Base-by-base conservation (phyloP, 2,888 invertebrate species). In the Lacanobia oleracea region DNA sequence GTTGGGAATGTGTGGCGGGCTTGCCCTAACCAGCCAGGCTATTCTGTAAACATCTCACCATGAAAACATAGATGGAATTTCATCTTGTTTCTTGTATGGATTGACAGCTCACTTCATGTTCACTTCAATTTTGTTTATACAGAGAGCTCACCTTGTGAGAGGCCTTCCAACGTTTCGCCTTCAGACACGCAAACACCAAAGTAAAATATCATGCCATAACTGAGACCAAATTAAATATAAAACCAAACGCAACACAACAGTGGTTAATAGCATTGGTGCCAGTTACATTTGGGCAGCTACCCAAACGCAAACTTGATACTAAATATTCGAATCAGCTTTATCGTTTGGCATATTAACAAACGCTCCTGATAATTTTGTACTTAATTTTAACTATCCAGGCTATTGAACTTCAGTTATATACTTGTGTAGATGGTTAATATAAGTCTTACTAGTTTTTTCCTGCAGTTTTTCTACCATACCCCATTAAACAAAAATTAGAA, bases 271-370 rank as follows among this genome's bases (percentile, higher is more conserved):
- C 56, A 75, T 37, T 69, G 62, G 50, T 66, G 69, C 79, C 79
- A 75, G 53, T 63, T 51, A 75, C 57, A 78, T 69, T 77, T 78
- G 77, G 79, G 79, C 77, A 78, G 37, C 69, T 14, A 51, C 79
- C 77, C 79, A 78, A 78, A 78, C 59, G n/a, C 65, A 53, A 45
- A 64, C 64, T 50, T 74, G 43, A 37, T 62, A 79, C 63, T 68
- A 45, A 79, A 68, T 77, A 79, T 62, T 57, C 61, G 23, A 74
- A 62, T 74, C 65, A 54, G 75, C 62, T 74, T 65, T 21, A 65
- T 79, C 64, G 69, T 66, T 69, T 68, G 56, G 75, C 77, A 74
- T 50, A 61, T 63, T 57, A 59, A 21, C 62, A 59, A 78, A 63
- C 50, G 23, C 45, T 62, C 53, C 48, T 37, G 61, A 33, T 65